Evolutionary conservation across 2,113 vertebrate species (phyloP).

Genomic region (Corapipo altera): DNA sequence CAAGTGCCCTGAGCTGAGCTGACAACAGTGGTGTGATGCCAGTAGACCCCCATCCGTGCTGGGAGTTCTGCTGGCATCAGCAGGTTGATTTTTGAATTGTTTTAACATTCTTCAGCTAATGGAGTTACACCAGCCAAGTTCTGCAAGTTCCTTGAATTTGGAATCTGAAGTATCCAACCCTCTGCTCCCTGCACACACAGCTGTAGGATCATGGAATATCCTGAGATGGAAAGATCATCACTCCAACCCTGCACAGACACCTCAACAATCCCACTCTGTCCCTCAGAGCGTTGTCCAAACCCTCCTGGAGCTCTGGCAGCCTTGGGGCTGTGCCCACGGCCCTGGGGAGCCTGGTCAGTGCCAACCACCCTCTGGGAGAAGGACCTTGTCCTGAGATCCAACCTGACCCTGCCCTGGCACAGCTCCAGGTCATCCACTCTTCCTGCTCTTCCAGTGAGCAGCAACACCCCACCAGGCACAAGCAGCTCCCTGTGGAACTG

Average conservation of each 20-base stretch:
- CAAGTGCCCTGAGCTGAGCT: not conserved
- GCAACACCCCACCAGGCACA: too few species aligned
- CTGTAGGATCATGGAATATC: not conserved
- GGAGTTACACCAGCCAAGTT: not conserved
- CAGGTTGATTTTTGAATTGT: not conserved
- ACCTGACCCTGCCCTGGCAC: too few species aligned
- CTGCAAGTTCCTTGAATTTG: not conserved
- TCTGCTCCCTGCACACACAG: not conserved
- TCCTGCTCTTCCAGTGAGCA: too few species aligned
- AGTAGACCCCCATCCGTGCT: not conserved
- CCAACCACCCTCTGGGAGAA: not conserved
- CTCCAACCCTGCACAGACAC: not conserved
- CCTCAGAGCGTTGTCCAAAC: not conserved
- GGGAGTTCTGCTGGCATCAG: not conserved
- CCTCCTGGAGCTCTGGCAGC: not conserved
- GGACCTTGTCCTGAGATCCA: not conserved
- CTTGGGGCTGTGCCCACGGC: not conserved
- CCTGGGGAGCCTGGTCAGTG: not conserved
- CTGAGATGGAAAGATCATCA: not conserved
- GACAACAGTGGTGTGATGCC: not conserved
- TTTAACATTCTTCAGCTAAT: not conserved
- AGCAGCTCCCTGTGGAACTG: not conserved
- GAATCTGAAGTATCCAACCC: not conserved
- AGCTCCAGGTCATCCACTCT: too few species aligned
- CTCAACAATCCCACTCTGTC: not conserved